Conservation (phyloP, 2,113 vertebrate species). For the Mesembrinibis cayennensis region DNA sequence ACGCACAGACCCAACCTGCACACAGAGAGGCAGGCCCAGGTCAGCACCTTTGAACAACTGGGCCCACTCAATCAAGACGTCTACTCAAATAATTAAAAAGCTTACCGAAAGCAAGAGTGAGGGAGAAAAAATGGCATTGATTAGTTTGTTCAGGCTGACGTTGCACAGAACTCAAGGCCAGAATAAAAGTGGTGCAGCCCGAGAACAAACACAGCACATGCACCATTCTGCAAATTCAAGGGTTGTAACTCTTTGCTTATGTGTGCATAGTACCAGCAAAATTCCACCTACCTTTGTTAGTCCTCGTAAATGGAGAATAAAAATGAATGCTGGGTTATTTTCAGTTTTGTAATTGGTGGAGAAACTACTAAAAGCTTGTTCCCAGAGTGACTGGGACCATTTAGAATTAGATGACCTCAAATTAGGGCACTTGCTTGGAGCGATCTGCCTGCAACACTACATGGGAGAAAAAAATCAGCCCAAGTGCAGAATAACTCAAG, state of each 20-base stretch:
- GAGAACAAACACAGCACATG: accelerated
- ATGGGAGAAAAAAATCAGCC: neutral
- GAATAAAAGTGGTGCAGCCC: neutral
- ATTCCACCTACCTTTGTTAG: neutral
- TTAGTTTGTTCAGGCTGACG: neutral
- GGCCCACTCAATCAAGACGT: neutral
- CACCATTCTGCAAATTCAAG: neutral
- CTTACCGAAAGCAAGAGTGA: neutral
- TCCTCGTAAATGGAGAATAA: neutral
- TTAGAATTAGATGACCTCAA: neutral
- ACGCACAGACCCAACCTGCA: neutral
- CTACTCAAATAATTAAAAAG: neutral
- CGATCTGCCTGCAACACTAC: neutral
- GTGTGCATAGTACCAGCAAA: neutral
- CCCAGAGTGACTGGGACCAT: neutral
- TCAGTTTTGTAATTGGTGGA: neutral
- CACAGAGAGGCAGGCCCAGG: neutral
- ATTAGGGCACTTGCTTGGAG: neutral
- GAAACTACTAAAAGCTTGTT: neutral
- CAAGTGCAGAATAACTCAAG: neutral
- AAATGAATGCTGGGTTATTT: neutral
- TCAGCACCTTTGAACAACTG: neutral
- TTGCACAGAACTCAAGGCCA: neutral
- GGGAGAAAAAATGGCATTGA: neutral
- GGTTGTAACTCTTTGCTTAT: neutral